A percentile compares a stretch with the other conserved stretches of the same genome.
phyloP scores from a whole-genome alignment of 2,797 vertebrate genomes.

The Numenius phaeopus region DNA sequence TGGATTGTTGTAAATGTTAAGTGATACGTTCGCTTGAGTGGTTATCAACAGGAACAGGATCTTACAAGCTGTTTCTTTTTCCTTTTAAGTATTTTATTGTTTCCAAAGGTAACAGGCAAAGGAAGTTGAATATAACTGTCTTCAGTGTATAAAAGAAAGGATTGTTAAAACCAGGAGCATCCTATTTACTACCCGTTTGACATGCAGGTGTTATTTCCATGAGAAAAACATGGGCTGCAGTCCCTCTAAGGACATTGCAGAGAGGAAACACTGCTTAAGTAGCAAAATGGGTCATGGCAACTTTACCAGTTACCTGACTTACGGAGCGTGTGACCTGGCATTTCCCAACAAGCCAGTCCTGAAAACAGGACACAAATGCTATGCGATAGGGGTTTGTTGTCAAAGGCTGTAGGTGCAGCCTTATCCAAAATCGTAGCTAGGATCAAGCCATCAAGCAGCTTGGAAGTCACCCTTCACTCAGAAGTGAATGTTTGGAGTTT shows the following conservation, averaged over 20 bases:
- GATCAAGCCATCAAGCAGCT: not conserved
- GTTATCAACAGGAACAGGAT: not conserved
- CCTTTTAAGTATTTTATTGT: conserved; percentile 12
- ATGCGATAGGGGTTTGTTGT: not conserved
- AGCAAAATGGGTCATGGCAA: not conserved
- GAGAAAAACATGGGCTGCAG: not conserved
- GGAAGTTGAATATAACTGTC: not conserved
- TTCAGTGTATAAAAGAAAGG: not conserved
- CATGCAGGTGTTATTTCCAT: fast-evolving
- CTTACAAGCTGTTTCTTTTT: not conserved
- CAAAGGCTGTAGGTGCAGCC: not conserved
- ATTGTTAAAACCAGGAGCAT: not conserved
- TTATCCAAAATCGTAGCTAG: not conserved
- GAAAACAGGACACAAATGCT: not conserved
- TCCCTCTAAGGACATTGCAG: not conserved
- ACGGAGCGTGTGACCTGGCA: not conserved
- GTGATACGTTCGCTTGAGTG: not conserved
- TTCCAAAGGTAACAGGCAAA: not conserved
- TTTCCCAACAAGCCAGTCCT: not conserved
- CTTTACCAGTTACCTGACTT: not conserved
- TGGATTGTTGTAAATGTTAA: conserved; percentile 45
- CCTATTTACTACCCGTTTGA: not conserved
- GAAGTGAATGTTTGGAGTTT: not conserved
- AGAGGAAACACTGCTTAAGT: not conserved
- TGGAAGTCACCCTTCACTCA: not conserved